phyloP scores from a whole-genome alignment of 2,888 invertebrate genomes.

The Macrophya annulata region DNA sequence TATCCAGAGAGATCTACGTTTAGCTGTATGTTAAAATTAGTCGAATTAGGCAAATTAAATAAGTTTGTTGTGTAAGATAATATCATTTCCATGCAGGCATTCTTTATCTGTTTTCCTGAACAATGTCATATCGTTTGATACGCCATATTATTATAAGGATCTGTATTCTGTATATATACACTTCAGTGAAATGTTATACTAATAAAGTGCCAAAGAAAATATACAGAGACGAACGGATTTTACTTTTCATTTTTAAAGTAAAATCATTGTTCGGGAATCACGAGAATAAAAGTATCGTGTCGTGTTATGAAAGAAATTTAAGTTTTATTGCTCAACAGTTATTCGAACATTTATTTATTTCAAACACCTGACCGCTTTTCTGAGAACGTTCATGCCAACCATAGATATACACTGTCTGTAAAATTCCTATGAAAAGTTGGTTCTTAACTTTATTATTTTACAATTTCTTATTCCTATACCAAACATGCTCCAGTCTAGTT shows the following conservation, averaged over 20 bases:
- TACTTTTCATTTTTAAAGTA: not conserved
- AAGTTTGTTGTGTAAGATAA: conserved; percentile 52
- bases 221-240: conserved; percentile 11
- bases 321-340: too few relatives aligned
- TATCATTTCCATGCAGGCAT: conserved; percentile 67
- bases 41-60: not conserved
- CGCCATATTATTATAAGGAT: conserved; percentile 74
- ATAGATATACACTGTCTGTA: too few relatives aligned
- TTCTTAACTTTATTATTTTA: too few relatives aligned
- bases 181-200: conserved; percentile 61
- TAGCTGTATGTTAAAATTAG: not conserved
- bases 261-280: not conserved
- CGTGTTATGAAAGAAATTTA: too few relatives aligned
- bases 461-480: too few relatives aligned
- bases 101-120: conserved; percentile 56
- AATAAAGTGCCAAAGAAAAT: conserved; percentile 79
- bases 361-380: too few relatives aligned
- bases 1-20: not conserved
- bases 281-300: too few relatives aligned
- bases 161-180: conserved; percentile 70
- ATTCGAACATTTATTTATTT: too few relatives aligned
- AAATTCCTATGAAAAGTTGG: too few relatives aligned
- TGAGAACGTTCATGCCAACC: too few relatives aligned
- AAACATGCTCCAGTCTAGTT: too few relatives aligned
- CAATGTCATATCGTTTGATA: conserved; percentile 60